Evolutionary conservation across 2,797 vertebrate species (phyloP).

Genomic region (Odontamblyopus rebecca): DNA sequence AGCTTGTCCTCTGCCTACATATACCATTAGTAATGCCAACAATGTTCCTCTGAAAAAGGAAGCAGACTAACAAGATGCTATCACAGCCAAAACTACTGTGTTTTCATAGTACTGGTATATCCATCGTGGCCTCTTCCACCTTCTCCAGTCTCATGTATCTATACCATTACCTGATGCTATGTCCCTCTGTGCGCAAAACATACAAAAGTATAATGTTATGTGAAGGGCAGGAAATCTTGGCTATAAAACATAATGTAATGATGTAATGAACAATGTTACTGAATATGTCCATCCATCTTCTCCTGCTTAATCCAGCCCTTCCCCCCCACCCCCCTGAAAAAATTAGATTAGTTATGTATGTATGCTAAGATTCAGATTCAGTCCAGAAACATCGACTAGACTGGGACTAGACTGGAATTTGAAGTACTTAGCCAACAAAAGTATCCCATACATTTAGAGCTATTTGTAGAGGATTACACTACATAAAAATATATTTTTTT

Average conservation of each 20-base stretch:
- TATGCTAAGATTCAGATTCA: too few relatives aligned
- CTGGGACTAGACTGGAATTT: too few relatives aligned
- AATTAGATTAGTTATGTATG: too few relatives aligned
- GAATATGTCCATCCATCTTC: too few relatives aligned
- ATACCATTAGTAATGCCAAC: conserved; percentile 76
- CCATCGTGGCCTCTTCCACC: conserved; percentile 38
- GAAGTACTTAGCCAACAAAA: too few relatives aligned
- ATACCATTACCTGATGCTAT: conserved; percentile 15
- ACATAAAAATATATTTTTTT: too few relatives aligned
- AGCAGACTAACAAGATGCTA: conserved; percentile 75
- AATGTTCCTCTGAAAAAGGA: conserved; percentile 75
- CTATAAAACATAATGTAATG: background rate
- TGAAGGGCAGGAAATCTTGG: background rate
- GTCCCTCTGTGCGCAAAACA: conserved; percentile 30
- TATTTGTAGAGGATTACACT: too few relatives aligned
- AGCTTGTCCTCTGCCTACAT: conserved; percentile 68
- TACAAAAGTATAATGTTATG: background rate
- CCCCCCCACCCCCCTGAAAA: too few relatives aligned
- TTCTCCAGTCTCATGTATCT: conserved; percentile 41
- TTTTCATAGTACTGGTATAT: conserved; percentile 61
- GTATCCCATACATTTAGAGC: too few relatives aligned
- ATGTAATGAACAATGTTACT: background rate
- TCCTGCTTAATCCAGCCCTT: too few relatives aligned
- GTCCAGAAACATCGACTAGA: too few relatives aligned
- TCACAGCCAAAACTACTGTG: conserved; percentile 54